phyloP scores from a whole-genome alignment of 2,797 vertebrate species.

The Allobates femoralis region DNA sequence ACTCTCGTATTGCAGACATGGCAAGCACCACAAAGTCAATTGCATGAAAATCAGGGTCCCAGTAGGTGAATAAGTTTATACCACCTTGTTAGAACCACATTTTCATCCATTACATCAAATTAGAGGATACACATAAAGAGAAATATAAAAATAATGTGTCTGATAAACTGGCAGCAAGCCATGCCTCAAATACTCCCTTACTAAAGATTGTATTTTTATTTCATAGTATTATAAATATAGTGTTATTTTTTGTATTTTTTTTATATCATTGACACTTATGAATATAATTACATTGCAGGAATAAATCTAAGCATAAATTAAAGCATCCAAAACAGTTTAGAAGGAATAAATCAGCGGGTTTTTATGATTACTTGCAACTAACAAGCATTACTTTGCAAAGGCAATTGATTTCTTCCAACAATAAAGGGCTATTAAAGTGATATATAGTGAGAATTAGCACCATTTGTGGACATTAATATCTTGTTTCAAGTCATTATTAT shows the following conservation, averaged over 20 bases:
- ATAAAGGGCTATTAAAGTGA: not conserved
- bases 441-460: too few relatives aligned
- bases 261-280: not conserved
- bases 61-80: not conserved
- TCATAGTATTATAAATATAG: not conserved
- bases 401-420: slow-evolving; percentile 1
- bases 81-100: slow-evolving; percentile 1
- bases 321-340: not conserved
- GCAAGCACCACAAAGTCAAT: slow-evolving; percentile 7
- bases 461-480: too few relatives aligned
- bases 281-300: not conserved
- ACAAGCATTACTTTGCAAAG: not conserved
- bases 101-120: not conserved
- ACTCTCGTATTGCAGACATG: not conserved
- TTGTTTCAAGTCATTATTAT: too few relatives aligned
- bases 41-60: slow-evolving; percentile 22
- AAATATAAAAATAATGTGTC: not conserved
- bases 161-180: not conserved
- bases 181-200: not conserved
- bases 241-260: not conserved
- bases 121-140: not conserved
- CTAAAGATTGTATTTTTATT: not conserved
- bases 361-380: not conserved
- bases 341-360: not conserved
- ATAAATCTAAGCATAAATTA: not conserved